phyloP scores from a whole-genome alignment of 2,888 invertebrate genomes.

The Sceliomorpha sp. region DNA sequence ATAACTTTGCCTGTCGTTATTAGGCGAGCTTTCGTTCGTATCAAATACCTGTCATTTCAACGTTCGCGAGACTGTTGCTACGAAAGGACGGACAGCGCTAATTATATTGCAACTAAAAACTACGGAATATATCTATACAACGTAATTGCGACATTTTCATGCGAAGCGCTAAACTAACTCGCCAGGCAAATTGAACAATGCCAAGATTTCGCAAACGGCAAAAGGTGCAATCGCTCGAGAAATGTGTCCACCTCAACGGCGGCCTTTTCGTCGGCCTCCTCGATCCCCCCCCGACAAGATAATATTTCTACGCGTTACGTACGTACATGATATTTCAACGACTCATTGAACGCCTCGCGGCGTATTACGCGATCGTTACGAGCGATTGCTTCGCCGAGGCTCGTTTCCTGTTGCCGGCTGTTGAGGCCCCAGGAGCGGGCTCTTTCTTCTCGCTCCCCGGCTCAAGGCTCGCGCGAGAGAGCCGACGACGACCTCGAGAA shows the following conservation, averaged over 20 bases:
- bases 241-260: slow-evolving; percentile 28
- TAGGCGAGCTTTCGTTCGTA: no score
- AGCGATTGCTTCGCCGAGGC: slow-evolving; percentile 55
- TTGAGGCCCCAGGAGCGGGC: slow-evolving; percentile 36
- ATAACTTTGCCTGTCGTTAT: no score
- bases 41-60: no score
- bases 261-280: slow-evolving; percentile 39
- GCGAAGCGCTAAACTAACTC: no score
- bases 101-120: no score
- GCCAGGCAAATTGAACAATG: no score
- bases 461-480: slow-evolving; percentile 51
- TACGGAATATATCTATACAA: no score
- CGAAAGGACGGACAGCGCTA: no score
- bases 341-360: slow-evolving; percentile 58
- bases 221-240: no score
- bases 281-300: slow-evolving; percentile 48
- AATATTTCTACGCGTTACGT: slow-evolving; percentile 44
- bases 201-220: no score
- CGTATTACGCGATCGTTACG: slow-evolving; percentile 59
- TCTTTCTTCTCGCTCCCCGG: slow-evolving; percentile 43
- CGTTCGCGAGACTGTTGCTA: no score
- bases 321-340: slow-evolving; percentile 47
- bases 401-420: slow-evolving; percentile 55
- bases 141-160: no score
- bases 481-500: slow-evolving; percentile 56